Evolutionary conservation across 53 echinoderm and acorn worm genomes (phyloP), one percentile per base, ranked within the genome.

Genomic region (Antedon mediterranea): DNA sequence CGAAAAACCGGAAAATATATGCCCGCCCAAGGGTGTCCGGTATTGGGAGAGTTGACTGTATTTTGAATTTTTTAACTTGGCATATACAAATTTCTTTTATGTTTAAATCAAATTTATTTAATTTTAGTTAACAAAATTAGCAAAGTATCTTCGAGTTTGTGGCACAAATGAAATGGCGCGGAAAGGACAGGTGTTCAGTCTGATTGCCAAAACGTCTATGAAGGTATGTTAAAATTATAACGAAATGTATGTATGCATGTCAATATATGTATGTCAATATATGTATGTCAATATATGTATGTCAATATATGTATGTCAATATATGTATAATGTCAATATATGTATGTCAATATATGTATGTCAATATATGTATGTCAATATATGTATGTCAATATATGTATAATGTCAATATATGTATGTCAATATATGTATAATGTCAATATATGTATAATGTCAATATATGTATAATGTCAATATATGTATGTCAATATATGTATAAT

Each of bases 111-210:
- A n/a, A 31, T 73, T 71, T 41, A 30, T 43, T 27, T 70, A 28
- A 80, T 30, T 88, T 27, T 11, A 94, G 98, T 75, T 98, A 28
- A 86, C 90, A 0, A 79, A 86, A 20, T 85, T 98, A 33, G 92
- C 92, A 43, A 93, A 90, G 79, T 81, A 93, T 32, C 84, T 98
- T 32, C 75, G 92, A 57, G 93, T 98, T 20, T 86, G 82, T 30
- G 88, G 86, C 18, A 77, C 81, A 32, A 79, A 88, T 83, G 90
- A 86, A 31, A 76, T 71, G 28, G 82, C 90, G 76, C 86, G 92
- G 43, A 90, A 90, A 29, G 98, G 98, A 6, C 79, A 75, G 43
- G 90, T 98, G 0, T 71, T 90, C 77, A 76, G 83, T 15, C 79
- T 90, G 30, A 88, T 98, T 3, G 84, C 92, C 32, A 79, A 89